phyloP scores from a whole-genome alignment of 2,113 vertebrate genomes.

The Sphyrna mokarran region DNA sequence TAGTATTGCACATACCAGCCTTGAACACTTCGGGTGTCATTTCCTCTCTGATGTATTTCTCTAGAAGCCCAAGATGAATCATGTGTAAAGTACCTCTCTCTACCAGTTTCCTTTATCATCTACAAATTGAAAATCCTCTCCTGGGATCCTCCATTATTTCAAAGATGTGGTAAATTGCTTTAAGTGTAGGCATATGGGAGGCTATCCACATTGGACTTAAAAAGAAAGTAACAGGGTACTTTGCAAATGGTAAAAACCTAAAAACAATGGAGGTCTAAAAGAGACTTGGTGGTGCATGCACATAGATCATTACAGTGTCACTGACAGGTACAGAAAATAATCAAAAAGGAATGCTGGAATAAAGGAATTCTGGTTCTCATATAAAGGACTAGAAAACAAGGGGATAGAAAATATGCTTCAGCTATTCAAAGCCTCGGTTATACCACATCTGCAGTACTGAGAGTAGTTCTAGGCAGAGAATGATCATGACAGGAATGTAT shows the following conservation, averaged over 20 bases:
- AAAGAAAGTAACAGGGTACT: neutral
- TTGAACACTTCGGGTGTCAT: neutral
- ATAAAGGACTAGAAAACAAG: neutral
- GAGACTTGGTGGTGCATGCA: neutral
- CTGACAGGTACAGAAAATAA: neutral
- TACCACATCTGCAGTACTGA: too few species aligned
- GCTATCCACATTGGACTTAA: neutral
- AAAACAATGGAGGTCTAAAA: neutral
- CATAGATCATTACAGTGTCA: neutral
- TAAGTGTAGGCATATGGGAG: neutral
- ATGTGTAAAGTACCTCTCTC: neutral
- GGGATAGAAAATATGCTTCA: neutral
- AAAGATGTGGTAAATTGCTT: neutral
- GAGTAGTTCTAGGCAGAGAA: too few species aligned
- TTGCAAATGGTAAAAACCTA: neutral
- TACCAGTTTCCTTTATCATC: neutral
- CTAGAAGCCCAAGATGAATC: neutral
- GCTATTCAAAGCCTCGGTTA: neutral
- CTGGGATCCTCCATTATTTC: neutral
- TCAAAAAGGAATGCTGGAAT: neutral
- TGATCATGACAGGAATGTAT: too few species aligned
- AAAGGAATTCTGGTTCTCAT: too few species aligned
- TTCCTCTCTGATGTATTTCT: neutral
- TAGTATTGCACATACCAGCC: neutral
- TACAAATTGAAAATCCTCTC: neutral